Conservation (phyloP, 2,113 vertebrate genomes). For the Micronycteris hirsuta region DNA sequence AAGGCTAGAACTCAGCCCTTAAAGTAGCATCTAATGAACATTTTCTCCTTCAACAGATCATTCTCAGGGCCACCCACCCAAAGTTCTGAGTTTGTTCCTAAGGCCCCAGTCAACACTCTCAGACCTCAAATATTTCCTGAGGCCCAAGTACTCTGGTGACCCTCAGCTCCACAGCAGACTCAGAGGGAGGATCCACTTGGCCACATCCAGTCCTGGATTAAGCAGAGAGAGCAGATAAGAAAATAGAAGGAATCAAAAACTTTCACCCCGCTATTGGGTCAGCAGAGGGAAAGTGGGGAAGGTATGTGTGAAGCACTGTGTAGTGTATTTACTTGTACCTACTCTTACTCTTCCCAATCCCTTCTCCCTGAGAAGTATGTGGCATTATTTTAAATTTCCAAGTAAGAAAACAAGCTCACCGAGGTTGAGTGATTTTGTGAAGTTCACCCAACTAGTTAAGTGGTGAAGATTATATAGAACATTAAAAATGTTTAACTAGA, state of each 20-base stretch:
- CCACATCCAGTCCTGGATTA: rapidly evolving
- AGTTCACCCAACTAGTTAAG: too few species aligned
- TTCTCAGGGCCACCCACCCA: not conserved
- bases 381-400: too few species aligned
- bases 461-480: too few species aligned
- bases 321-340: too few species aligned
- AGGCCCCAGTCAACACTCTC: not conserved
- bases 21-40: not conserved
- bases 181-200: not conserved
- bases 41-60: not conserved
- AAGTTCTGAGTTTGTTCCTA: not conserved
- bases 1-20: not conserved
- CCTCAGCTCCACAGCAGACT: not conserved
- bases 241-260: not conserved
- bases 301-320: too few species aligned
- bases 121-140: not conserved
- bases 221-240: not conserved
- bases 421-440: too few species aligned
- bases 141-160: not conserved
- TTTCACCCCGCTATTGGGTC: too few species aligned
- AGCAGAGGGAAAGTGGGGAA: too few species aligned
- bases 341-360: too few species aligned
- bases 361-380: too few species aligned
- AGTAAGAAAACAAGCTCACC: too few species aligned
- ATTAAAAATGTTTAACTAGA: too few species aligned